Percentiles rank a stretch among this genome's conserved stretches.
Evolutionary conservation across 2,888 invertebrate species (phyloP).

Genomic region (Orchesellides sinensis): DNA sequence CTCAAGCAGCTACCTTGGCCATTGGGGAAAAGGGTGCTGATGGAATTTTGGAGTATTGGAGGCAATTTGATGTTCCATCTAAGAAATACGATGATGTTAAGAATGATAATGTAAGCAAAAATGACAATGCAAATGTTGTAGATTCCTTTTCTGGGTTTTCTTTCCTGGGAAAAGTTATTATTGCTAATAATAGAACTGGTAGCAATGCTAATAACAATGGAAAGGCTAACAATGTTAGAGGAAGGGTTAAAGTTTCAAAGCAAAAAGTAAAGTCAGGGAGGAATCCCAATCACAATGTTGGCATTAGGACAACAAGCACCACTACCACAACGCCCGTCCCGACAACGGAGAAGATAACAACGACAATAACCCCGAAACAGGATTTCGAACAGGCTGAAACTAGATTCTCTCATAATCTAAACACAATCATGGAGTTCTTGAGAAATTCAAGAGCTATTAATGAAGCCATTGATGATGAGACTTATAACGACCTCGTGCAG

Average conservation of each 20-base stretch:
- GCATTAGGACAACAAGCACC: too few relatives aligned
- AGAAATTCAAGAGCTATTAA: slow-evolving; percentile 51
- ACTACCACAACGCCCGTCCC: neutral
- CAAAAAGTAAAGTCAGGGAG: neutral
- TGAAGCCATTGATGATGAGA: slow-evolving; percentile 47
- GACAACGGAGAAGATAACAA: neutral
- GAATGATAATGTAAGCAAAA: too few relatives aligned
- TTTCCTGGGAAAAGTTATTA: slow-evolving; percentile 32
- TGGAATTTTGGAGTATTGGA: slow-evolving; percentile 55
- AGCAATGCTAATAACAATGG: neutral
- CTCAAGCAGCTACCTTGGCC: slow-evolving; percentile 43
- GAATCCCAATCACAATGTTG: too few relatives aligned
- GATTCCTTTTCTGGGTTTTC: slow-evolving; percentile 53
- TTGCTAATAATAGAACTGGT: neutral
- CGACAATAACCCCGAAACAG: slow-evolving; percentile 2
- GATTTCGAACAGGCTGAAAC: slow-evolving; percentile 52
- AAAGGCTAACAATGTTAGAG: neutral
- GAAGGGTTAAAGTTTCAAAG: neutral
- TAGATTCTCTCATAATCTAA: slow-evolving; percentile 44
- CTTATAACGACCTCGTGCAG: slow-evolving; percentile 49
- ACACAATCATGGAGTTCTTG: slow-evolving; percentile 49
- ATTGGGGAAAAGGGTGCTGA: slow-evolving; percentile 58
- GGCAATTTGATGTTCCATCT: slow-evolving; percentile 43
- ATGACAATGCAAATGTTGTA: neutral
- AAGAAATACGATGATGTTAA: slow-evolving; percentile 6